Evolutionary conservation across 2,113 vertebrate genomes (phyloP).

Genomic region (Xiphias gladius): DNA sequence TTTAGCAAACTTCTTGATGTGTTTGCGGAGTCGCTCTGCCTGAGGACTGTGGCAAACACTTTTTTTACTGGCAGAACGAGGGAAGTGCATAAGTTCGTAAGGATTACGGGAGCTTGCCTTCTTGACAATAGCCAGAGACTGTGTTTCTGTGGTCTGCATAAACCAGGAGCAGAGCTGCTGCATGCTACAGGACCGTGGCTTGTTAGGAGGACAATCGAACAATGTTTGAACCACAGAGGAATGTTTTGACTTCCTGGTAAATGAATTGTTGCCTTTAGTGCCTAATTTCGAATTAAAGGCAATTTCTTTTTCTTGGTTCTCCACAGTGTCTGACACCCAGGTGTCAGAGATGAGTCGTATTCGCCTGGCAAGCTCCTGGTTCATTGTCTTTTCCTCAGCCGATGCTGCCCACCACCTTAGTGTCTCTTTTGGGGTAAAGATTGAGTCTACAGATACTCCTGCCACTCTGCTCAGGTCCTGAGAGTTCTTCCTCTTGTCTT

Average conservation of each 20-base stretch:
- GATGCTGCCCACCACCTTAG: constrained; percentile 94
- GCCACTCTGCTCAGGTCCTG: constrained; percentile 78
- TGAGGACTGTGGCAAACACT: constrained; percentile 88
- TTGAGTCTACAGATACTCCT: constrained; percentile 86
- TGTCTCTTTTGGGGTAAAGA: constrained; percentile 87
- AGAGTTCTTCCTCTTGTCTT: constrained; percentile 34
- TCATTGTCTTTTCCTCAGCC: constrained; percentile 86
- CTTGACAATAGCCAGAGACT: constrained; percentile 93
- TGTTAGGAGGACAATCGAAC: constrained; percentile 85
- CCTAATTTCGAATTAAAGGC: constrained; percentile 48
- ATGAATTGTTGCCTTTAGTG: constrained; percentile 57
- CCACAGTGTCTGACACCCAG: constrained; percentile 89
- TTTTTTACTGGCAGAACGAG: constrained; percentile 83
- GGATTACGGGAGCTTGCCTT: constrained; percentile 92
- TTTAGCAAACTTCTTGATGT: constrained; percentile 96
- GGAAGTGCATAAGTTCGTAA: constrained; percentile 89
- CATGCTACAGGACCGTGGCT: constrained; percentile 89
- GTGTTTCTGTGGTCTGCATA: constrained; percentile 99
- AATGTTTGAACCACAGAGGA: constrained; percentile 91
- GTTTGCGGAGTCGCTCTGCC: constrained; percentile 89
- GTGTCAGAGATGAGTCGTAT: constrained; percentile 91
- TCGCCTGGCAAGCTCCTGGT: constrained; percentile 90
- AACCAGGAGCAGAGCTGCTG: constrained; percentile 95
- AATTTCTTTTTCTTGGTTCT: constrained; percentile 76
- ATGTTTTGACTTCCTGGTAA: constrained; percentile 72